These are phyloP conservation scores for Mythimna loreyi DNA, from an alignment of 2,888 invertebrate genomes.

Conservation along the genomic window DNA sequence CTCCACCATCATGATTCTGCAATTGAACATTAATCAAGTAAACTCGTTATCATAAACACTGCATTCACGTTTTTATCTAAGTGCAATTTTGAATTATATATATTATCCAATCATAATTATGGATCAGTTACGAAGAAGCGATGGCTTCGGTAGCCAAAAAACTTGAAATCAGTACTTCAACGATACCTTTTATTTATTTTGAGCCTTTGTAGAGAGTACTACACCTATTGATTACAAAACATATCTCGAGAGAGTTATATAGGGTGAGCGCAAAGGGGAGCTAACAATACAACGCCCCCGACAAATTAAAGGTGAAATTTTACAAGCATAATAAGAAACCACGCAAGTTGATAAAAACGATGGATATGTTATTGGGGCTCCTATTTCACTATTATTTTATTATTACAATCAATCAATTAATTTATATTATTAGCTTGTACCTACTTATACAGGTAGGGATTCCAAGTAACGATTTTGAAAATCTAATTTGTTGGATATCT, in stretches of 20 bases:
- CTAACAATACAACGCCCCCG: conserved; percentile 3
- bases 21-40: conserved; percentile 74
- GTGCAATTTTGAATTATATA: conserved; percentile 55
- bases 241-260: not conserved
- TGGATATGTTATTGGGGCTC: not conserved
- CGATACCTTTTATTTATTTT: conserved; percentile 7
- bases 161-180: not conserved
- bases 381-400: not conserved
- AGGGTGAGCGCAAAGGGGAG: conserved; percentile 19
- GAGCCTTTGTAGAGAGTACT: not conserved
- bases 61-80: conserved; percentile 69
- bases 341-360: not conserved
- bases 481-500: not conserved
- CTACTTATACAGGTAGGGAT: too few species aligned
- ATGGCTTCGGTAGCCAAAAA: not conserved
- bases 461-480: too few species aligned
- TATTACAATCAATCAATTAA: not conserved
- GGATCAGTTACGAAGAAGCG: not conserved
- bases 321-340: not conserved
- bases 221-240: not conserved
- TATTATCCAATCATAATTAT: conserved; percentile 16
- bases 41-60: conserved; percentile 72
- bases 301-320: conserved; percentile 10
- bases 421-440: not conserved
- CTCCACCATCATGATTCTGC: conserved; percentile 74